Conservation (phyloP, 2,888 invertebrate species). For the Aplocera efformata region DNA sequence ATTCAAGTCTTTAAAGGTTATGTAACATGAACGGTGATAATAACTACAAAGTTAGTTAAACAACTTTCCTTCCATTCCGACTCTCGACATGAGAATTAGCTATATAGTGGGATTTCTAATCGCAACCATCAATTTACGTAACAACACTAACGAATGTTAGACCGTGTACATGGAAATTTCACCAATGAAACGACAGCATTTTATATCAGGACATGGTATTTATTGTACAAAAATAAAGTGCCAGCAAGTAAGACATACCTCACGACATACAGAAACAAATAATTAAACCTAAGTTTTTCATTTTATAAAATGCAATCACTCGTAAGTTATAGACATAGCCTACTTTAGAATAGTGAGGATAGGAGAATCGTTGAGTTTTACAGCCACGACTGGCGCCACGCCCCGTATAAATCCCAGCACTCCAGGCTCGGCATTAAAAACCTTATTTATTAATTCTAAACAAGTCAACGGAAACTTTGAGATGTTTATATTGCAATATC, state of each 20-base stretch:
- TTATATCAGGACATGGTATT: constrained; percentile 75
- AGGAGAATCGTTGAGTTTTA: constrained; percentile 76
- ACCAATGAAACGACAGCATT: constrained; percentile 67
- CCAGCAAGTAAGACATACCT: constrained; percentile 76
- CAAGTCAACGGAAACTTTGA: constrained; percentile 25
- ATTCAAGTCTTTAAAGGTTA: constrained; percentile 28
- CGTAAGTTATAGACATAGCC: constrained; percentile 74
- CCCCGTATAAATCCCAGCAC: constrained; percentile 55
- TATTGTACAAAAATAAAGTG: constrained; percentile 81
- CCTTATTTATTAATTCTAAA: constrained; percentile 18
- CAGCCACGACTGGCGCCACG: constrained; percentile 55
- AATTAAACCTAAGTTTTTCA: constrained; percentile 67
- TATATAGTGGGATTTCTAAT: constrained; percentile 21
- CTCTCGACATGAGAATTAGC: constrained; percentile 18
- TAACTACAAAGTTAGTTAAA: constrained; percentile 27
- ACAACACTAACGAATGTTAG: background rate
- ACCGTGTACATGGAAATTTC: background rate
- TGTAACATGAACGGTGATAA: constrained; percentile 27
- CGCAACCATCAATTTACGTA: constrained; percentile 7
- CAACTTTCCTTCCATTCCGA: constrained; percentile 26
- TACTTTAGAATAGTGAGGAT: constrained; percentile 64
- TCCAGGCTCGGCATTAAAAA: constrained; percentile 43
- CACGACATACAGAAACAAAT: constrained; percentile 76
- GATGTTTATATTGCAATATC: constrained; percentile 26
- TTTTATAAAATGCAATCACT: constrained; percentile 79